Percentiles rank a stretch among this genome's conserved stretches.
Conservation (phyloP, 2,888 invertebrate species). For the Holacanthella duospinosa region DNA sequence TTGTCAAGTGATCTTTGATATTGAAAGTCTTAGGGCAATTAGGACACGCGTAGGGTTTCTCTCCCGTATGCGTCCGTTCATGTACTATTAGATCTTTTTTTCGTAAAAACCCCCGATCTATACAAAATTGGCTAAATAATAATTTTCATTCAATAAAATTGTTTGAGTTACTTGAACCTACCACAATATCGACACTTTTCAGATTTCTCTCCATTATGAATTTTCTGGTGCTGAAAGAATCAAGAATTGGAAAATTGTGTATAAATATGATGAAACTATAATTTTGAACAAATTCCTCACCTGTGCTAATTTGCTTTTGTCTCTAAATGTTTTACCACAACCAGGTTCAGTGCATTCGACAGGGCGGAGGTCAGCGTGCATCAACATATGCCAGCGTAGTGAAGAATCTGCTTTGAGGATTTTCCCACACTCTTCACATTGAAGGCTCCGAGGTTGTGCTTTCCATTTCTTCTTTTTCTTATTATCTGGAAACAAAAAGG, state of each 20-base stretch:
- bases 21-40: not conserved
- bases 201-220: conserved; percentile 3
- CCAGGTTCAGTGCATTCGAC: not conserved
- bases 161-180: not conserved
- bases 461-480: conserved; percentile 2
- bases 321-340: conserved; percentile 5
- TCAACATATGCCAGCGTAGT: not conserved
- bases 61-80: conserved; percentile 5
- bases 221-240: not conserved
- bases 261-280: not conserved
- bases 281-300: not conserved
- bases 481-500: not conserved
- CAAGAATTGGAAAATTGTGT: too few species aligned
- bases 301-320: conserved; percentile 6
- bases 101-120: not conserved
- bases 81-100: not conserved
- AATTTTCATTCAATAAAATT: not conserved
- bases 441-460: not conserved
- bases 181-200: conserved; percentile 1
- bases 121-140: not conserved
- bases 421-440: not conserved
- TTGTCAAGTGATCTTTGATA: conserved; percentile 5
- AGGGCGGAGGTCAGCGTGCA: conserved; percentile 5
- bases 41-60: conserved; percentile 4
- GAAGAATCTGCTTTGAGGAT: not conserved